phyloP scores from a whole-genome alignment of 2,113 vertebrate genomes.

The Recurvirostra avosetta region DNA sequence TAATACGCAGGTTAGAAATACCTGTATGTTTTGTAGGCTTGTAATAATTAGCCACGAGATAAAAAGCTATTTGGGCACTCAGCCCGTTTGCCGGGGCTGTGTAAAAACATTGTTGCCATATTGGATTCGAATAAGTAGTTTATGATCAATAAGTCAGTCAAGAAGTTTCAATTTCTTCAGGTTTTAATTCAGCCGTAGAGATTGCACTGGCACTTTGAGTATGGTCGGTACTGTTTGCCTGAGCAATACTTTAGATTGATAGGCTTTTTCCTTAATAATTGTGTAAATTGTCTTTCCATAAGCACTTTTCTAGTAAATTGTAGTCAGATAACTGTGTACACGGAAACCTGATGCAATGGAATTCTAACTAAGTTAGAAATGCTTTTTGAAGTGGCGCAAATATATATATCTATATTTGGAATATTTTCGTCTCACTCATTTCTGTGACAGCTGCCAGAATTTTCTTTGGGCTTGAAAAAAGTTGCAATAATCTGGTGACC shows the following conservation, averaged over 20 bases:
- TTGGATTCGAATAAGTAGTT: not conserved
- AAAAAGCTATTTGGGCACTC: not conserved
- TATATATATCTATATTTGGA: not conserved
- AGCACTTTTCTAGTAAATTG: not conserved
- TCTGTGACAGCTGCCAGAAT: not conserved
- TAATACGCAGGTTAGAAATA: not conserved
- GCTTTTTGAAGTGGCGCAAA: not conserved
- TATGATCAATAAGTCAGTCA: not conserved
- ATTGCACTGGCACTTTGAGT: not conserved
- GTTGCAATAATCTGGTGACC: not conserved
- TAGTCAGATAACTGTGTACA: not conserved
- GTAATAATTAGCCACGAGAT: not conserved
- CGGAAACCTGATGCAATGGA: not conserved
- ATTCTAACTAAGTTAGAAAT: not conserved
- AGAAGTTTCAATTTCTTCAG: not conserved
- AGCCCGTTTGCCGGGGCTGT: not conserved
- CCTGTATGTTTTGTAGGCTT: not conserved
- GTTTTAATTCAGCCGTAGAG: not conserved
- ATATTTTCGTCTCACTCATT: not conserved
- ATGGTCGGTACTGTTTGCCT: not conserved
- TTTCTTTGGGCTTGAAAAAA: not conserved
- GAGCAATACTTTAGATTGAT: not conserved
- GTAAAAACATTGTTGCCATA: not conserved
- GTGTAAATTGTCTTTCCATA: not conserved
- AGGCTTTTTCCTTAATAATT: not conserved